phyloP scores from a whole-genome alignment of 2,113 vertebrate genomes.

The Gnathonemus longibarbis region DNA sequence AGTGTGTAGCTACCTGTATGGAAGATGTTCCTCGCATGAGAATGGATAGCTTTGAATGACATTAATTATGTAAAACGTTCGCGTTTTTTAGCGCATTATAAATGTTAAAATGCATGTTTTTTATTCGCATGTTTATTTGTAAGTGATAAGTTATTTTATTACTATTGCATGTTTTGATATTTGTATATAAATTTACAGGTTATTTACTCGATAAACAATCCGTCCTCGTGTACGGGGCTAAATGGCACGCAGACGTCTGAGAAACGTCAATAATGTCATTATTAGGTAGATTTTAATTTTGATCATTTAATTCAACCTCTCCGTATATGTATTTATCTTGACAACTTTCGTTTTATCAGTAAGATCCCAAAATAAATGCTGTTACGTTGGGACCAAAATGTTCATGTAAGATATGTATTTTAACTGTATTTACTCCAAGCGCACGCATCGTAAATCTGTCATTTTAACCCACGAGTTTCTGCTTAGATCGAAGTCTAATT shows the following conservation, averaged over 20 bases:
- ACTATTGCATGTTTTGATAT: background rate
- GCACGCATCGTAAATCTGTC: background rate
- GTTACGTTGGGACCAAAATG: background rate
- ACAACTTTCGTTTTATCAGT: background rate
- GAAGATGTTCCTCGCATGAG: background rate
- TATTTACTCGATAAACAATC: background rate
- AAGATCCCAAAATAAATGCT: background rate
- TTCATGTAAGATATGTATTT: background rate
- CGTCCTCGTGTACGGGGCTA: background rate
- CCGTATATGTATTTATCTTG: background rate
- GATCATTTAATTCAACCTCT: background rate
- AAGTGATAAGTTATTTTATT: background rate
- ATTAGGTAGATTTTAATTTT: background rate
- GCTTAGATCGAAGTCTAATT: background rate
- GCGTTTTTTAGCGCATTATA: background rate
- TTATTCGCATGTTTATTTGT: background rate
- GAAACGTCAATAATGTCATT: background rate
- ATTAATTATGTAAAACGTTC: background rate
- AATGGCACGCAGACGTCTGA: background rate
- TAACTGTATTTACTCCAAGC: background rate
- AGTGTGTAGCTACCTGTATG: background rate
- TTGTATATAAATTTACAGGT: background rate
- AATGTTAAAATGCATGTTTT: background rate
- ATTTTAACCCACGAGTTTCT: background rate
- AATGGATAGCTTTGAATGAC: background rate